Evolutionary conservation across 2,797 vertebrate species (phyloP).

Genomic region (Harpagifer antarcticus): DNA sequence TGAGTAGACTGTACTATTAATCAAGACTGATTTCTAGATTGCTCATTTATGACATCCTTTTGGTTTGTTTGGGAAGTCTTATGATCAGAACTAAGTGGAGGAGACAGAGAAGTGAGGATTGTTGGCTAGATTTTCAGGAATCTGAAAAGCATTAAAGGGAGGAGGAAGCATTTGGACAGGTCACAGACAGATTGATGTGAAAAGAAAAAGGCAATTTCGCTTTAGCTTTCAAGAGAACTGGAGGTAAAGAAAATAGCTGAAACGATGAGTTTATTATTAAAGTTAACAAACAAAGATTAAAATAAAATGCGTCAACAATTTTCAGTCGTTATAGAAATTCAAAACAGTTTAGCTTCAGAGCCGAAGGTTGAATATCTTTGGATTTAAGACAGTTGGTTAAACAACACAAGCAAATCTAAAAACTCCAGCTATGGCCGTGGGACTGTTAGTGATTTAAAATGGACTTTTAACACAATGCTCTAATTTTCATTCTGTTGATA

Average conservation of each 20-base stretch:
- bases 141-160: slow-evolving; percentile 24
- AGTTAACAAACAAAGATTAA: not conserved
- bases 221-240: not conserved
- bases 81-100: slow-evolving; percentile 17
- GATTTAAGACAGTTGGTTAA: not conserved
- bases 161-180: slow-evolving; percentile 23
- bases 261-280: not conserved
- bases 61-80: slow-evolving; percentile 10
- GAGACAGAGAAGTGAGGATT: slow-evolving; percentile 17
- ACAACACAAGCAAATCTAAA: not conserved
- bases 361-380: not conserved
- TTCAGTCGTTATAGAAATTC: not conserved
- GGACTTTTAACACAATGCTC: not conserved
- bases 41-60: not conserved
- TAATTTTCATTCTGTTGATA: not conserved
- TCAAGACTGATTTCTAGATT: slow-evolving; percentile 23
- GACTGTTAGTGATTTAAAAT: too few relatives aligned
- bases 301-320: not conserved
- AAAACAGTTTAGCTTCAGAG: not conserved
- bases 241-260: not conserved
- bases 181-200: slow-evolving; percentile 10
- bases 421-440: too few relatives aligned
- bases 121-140: slow-evolving; percentile 28
- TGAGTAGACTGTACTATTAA: slow-evolving; percentile 2
- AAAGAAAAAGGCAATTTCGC: slow-evolving; percentile 14